phyloP scores from a whole-genome alignment of 2,113 vertebrate species.

The Columba livia region DNA sequence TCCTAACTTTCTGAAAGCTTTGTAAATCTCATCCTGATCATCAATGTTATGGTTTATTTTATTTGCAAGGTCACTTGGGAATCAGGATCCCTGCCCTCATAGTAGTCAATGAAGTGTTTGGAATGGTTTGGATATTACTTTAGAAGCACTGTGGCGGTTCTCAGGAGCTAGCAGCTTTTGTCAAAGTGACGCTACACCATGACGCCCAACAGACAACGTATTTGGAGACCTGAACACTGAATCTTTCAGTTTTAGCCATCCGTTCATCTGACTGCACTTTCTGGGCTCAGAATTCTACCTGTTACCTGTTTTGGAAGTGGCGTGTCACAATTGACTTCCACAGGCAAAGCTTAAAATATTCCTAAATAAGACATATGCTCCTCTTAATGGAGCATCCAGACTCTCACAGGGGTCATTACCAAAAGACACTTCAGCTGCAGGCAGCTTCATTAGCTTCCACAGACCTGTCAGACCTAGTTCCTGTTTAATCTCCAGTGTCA shows the following conservation, averaged over 20 bases:
- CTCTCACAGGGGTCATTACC: background rate
- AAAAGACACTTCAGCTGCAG: background rate
- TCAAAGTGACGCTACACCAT: background rate
- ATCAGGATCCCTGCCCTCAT: background rate
- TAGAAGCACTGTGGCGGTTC: background rate
- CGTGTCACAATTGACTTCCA: background rate
- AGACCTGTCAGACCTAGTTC: background rate
- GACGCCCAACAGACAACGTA: background rate
- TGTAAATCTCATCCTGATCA: background rate
- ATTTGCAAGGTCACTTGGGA: background rate
- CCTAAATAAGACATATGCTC: background rate
- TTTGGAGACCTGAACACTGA: background rate
- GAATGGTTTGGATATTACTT: background rate
- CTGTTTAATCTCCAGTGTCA: background rate
- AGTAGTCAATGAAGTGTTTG: background rate
- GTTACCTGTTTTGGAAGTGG: background rate
- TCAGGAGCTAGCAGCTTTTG: background rate
- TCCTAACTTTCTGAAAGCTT: background rate
- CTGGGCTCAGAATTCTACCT: background rate
- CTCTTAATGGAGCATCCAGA: background rate
- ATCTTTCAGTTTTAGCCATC: background rate
- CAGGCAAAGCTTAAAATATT: background rate
- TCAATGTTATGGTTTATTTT: background rate
- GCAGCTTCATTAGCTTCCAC: background rate
- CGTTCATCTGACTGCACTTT: background rate